Evolutionary conservation across 2,888 invertebrate species (phyloP).

Genomic region (Ariolimax columbianus): DNA sequence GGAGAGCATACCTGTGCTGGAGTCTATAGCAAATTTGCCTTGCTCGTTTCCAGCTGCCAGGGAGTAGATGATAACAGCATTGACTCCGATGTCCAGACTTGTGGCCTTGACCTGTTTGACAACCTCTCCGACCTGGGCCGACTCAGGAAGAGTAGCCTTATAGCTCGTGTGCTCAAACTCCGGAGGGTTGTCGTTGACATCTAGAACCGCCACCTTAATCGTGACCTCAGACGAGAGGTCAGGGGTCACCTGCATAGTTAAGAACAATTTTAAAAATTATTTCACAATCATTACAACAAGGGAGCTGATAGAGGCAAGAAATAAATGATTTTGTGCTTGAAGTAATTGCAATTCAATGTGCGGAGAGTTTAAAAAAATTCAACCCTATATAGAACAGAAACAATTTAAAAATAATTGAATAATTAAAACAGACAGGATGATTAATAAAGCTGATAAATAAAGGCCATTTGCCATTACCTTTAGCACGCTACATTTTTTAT

Average conservation of each 20-base stretch:
- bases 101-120: slow-evolving; percentile 92
- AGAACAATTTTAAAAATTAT: not conserved
- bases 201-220: slow-evolving; percentile 80
- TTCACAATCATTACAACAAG: too few relatives aligned
- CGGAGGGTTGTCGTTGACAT: slow-evolving; percentile 96
- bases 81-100: slow-evolving; percentile 93
- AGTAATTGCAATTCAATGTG: too few relatives aligned
- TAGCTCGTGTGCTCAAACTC: slow-evolving; percentile 91
- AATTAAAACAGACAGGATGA: too few relatives aligned
- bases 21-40: slow-evolving; percentile 70
- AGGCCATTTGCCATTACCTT: too few relatives aligned
- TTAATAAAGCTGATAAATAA: too few relatives aligned
- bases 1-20: slow-evolving; percentile 69
- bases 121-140: slow-evolving; percentile 87
- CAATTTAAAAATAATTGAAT: too few relatives aligned
- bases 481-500: too few relatives aligned
- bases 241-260: slow-evolving; percentile 63
- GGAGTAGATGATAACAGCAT: slow-evolving; percentile 88
- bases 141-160: slow-evolving; percentile 87
- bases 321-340: too few relatives aligned
- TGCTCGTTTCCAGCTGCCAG: slow-evolving; percentile 73
- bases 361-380: too few relatives aligned
- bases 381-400: too few relatives aligned
- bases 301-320: too few relatives aligned
- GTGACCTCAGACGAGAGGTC: slow-evolving; percentile 64